Evolutionary conservation across 2,888 invertebrate species (phyloP), one percentile per base, ranked within the genome.

Genomic region (Disparrhopalites patrizii): DNA sequence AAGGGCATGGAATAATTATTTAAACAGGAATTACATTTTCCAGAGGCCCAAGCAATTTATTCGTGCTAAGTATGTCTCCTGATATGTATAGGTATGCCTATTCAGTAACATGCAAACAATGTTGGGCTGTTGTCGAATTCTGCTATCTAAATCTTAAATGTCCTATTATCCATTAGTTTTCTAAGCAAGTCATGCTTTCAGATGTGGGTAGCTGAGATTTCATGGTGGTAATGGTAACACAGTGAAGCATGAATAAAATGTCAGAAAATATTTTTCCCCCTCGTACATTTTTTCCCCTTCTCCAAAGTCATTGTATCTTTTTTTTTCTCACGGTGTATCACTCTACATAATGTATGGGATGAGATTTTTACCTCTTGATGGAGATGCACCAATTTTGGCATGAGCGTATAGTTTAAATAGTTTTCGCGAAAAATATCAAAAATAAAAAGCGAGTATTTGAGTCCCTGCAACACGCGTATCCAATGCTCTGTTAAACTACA

Each of bases 191-290:
- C n/a, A n/a, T n/a, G n/a, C n/a, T n/a, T n/a, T n/a, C n/a, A n/a
- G n/a, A n/a, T n/a, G n/a, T n/a, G n/a, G n/a, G n/a, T n/a, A 60
- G 28, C 20, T 28, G 23, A 28, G 23, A 60, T 60, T 60, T 60
- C 60, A 60, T 31, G 60, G 60, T 60, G 30, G 50, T 60, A 31
- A 60, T 27, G 43, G 50, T 50, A 28, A 50, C n/a, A n/a, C n/a
- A n/a, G n/a, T n/a, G n/a, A 43, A 40, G 50, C 50, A 60, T 27
- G 60, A 60, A 31, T 60, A 60, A 60, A 60, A 25, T 50, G 40
- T 15, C 47, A 60, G 10, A 20, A 36, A 23, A 20, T 33, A 28
- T n/a, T 55, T 60, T 55, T 20, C 28, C 56, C 13, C 5, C 50
- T 18, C n/a, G 43, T 30, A 23, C 30, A 30, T 28, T 27, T 8